Evolutionary conservation across 2,888 invertebrate species (phyloP).

Genomic region (Eupithecia tripunctaria): DNA sequence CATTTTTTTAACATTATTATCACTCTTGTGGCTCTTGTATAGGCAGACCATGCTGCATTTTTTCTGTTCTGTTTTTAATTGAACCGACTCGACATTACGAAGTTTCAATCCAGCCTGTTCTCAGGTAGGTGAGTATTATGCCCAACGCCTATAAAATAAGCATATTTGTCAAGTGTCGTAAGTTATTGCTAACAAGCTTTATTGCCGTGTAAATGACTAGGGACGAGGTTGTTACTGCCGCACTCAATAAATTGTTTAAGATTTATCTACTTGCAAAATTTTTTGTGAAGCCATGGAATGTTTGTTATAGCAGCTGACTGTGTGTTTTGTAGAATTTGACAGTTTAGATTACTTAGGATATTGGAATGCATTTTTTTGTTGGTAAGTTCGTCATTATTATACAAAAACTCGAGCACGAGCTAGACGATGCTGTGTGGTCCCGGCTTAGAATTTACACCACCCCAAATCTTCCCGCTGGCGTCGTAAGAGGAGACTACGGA

Average conservation of each 20-base stretch:
- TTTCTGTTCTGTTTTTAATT: not conserved
- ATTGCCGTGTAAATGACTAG: conserved; percentile 13
- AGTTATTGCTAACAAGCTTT: conserved; percentile 23
- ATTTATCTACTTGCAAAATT: conserved; percentile 1
- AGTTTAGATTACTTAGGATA: too few species aligned
- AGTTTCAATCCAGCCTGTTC: not conserved
- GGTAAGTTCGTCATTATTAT: too few species aligned
- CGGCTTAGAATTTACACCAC: too few species aligned
- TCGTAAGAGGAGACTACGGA: too few species aligned
- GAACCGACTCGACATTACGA: not conserved
- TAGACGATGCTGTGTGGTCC: too few species aligned
- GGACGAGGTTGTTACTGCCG: conserved; percentile 9
- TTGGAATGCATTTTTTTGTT: too few species aligned
- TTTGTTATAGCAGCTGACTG: too few species aligned
- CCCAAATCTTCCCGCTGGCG: too few species aligned
- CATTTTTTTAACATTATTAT: too few species aligned
- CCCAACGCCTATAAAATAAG: not conserved
- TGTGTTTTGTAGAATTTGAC: too few species aligned
- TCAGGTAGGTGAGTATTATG: not conserved
- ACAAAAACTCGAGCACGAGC: too few species aligned
- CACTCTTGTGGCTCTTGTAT: not conserved
- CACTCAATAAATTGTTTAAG: conserved; percentile 9
- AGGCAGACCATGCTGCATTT: not conserved
- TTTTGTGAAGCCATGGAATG: too few species aligned
- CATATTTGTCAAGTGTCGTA: conserved; percentile 25